These are phyloP conservation scores for Montipora foliosa DNA, from an alignment of 64 coral and sea anemone genomes.

Conservation along the genomic window DNA sequence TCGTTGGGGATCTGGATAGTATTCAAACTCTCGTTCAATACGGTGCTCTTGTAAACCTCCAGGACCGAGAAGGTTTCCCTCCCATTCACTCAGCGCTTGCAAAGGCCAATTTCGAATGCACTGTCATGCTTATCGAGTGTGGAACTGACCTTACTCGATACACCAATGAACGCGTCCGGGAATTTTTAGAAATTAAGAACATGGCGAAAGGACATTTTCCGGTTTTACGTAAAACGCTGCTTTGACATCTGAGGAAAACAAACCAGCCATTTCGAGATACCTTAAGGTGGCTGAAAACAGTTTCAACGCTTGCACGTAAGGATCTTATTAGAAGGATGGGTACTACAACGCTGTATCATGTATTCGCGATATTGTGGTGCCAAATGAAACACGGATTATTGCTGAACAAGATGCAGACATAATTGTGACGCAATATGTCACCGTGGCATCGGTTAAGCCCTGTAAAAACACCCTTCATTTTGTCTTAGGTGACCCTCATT, in stretches of 20 bases:
- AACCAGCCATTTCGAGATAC: too few relatives aligned
- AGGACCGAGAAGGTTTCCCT: conserved; percentile 82
- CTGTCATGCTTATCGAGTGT: conserved; percentile 83
- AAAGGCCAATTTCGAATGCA: conserved; percentile 85
- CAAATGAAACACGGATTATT: too few relatives aligned
- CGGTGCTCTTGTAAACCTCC: conserved; percentile 77
- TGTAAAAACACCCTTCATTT: too few relatives aligned
- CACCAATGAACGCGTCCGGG: conserved; percentile 65
- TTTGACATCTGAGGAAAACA: conserved; percentile 15
- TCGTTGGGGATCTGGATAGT: conserved; percentile 83
- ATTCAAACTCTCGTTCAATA: conserved; percentile 86
- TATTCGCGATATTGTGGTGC: too few relatives aligned
- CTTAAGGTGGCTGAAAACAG: too few relatives aligned
- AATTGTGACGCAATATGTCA: too few relatives aligned
- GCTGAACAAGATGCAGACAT: too few relatives aligned
- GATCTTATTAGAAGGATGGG: too few relatives aligned
- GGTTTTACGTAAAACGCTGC: conserved; percentile 64
- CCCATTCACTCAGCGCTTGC: conserved; percentile 76
- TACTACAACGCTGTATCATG: too few relatives aligned
- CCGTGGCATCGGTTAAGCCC: too few relatives aligned
- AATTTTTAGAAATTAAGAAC: conserved; percentile 65
- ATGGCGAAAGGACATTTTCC: conserved; percentile 63
- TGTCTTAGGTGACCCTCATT: too few relatives aligned
- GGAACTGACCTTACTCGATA: conserved; percentile 81
- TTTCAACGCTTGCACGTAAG: too few relatives aligned